These are phyloP conservation scores for Spongia lamella DNA, from an alignment of 37 sponge, comb jelly and placozoan species.

Conservation along the genomic window DNA sequence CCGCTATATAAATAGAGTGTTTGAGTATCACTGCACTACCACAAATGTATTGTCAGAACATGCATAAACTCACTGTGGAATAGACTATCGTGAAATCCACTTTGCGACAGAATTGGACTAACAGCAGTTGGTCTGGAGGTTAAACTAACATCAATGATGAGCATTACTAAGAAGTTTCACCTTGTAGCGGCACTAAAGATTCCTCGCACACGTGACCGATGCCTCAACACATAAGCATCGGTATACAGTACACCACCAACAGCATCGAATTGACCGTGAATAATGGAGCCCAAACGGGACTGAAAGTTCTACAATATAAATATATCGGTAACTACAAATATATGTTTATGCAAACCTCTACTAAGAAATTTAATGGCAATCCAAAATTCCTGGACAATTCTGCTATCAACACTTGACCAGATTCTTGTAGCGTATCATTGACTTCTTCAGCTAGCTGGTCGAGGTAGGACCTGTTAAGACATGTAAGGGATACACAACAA, in stretches of 20 bases:
- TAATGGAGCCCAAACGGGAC: slow-evolving; percentile 33
- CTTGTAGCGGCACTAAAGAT: slow-evolving; percentile 81
- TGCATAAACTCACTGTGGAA: slow-evolving; percentile 61
- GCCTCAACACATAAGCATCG: slow-evolving; percentile 67
- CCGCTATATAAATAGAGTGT: slow-evolving; percentile 43
- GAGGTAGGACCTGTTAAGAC: slow-evolving; percentile 79
- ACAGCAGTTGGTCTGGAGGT: slow-evolving; percentile 46
- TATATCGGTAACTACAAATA: background rate
- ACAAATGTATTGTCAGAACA: background rate
- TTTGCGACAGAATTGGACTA: slow-evolving; percentile 40
- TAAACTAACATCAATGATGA: too few species aligned
- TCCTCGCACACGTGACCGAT: slow-evolving; percentile 72
- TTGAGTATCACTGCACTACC: background rate
- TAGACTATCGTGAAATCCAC: slow-evolving; percentile 63
- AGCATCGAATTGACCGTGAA: slow-evolving; percentile 62
- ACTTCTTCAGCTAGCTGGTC: slow-evolving; percentile 82
- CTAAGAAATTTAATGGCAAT: slow-evolving; percentile 67
- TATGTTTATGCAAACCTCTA: slow-evolving; percentile 58
- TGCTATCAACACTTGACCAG: slow-evolving; percentile 75
- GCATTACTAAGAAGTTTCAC: too few species aligned
- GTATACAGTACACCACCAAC: slow-evolving; percentile 68
- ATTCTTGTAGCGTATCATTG: slow-evolving; percentile 87
- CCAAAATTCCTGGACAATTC: slow-evolving; percentile 80
- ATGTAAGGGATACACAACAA: background rate
- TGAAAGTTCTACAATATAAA: slow-evolving; percentile 51